Evolutionary conservation across 2,797 vertebrate genomes (phyloP).

Genomic region (Synaphobranchus kaupii): DNA sequence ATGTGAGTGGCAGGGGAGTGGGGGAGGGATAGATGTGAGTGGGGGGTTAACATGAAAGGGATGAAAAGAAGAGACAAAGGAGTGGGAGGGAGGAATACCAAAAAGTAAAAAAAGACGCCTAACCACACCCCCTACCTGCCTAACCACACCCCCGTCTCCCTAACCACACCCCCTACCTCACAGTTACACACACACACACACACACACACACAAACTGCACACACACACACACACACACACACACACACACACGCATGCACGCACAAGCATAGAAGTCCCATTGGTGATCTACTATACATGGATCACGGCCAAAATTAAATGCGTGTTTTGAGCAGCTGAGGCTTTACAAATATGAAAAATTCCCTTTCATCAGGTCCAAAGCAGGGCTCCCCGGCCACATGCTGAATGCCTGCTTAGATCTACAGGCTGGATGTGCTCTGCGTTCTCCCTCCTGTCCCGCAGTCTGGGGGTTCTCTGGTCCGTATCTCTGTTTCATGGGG

Average conservation of each 20-base stretch:
- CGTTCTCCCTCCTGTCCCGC: not conserved
- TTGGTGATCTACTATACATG: not conserved
- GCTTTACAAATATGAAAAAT: not conserved
- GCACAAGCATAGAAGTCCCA: not conserved
- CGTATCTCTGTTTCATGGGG: not conserved
- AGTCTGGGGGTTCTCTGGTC: not conserved
- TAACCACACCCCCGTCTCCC: no score
- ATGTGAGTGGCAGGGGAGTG: not conserved
- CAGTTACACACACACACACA: no score
- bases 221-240: not conserved
- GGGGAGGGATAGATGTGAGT: no score
- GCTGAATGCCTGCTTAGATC: not conserved
- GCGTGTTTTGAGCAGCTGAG: not conserved
- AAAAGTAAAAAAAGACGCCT: not conserved
- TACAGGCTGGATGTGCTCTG: not conserved
- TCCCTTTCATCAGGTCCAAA: constrained; percentile 8
- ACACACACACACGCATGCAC: not conserved
- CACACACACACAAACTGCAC: no score
- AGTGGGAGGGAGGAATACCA: not conserved
- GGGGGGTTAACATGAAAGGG: not conserved
- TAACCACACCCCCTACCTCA: no score
- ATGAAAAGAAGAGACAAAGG: not conserved
- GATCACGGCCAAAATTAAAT: not conserved
- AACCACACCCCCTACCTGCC: no score
- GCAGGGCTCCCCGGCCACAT: not conserved